A percentile compares a stretch with the other conserved stretches of the same genome.
These are phyloP conservation scores for Atrina japonica DNA, from an alignment of 2,888 invertebrate genomes.

Conservation along the genomic window DNA sequence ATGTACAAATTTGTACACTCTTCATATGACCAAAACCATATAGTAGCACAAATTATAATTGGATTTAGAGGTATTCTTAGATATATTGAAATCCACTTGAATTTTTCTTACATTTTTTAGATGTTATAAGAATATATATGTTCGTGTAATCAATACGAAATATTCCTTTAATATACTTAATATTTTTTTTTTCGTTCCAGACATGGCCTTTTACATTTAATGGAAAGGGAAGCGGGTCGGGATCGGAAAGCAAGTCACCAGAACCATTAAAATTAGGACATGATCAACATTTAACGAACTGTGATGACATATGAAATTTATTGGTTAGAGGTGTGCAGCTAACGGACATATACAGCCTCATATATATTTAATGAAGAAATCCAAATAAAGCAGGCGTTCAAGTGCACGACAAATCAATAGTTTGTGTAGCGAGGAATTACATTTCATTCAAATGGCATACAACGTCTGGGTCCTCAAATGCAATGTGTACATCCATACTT, in stretches of 20 bases:
- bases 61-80: neutral
- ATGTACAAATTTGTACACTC: too few relatives aligned
- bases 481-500: too few relatives aligned
- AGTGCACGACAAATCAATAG: too few relatives aligned
- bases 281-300: neutral
- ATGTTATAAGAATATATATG: neutral
- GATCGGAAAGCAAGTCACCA: constrained; percentile 43
- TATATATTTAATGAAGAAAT: too few relatives aligned
- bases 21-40: too few relatives aligned
- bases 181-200: constrained; percentile 29
- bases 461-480: too few relatives aligned
- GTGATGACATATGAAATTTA: neutral
- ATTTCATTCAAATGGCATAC: too few relatives aligned
- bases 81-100: neutral
- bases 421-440: too few relatives aligned
- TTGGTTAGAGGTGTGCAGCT: neutral
- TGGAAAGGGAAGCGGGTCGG: constrained; percentile 36
- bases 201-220: constrained; percentile 45
- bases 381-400: too few relatives aligned
- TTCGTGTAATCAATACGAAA: neutral
- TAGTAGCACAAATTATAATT: too few relatives aligned
- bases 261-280: constrained; percentile 31
- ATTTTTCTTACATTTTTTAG: neutral
- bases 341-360: neutral
- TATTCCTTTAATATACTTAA: neutral